phyloP scores from a whole-genome alignment of 2,888 invertebrate genomes.

The Stegana nigrithorax region DNA sequence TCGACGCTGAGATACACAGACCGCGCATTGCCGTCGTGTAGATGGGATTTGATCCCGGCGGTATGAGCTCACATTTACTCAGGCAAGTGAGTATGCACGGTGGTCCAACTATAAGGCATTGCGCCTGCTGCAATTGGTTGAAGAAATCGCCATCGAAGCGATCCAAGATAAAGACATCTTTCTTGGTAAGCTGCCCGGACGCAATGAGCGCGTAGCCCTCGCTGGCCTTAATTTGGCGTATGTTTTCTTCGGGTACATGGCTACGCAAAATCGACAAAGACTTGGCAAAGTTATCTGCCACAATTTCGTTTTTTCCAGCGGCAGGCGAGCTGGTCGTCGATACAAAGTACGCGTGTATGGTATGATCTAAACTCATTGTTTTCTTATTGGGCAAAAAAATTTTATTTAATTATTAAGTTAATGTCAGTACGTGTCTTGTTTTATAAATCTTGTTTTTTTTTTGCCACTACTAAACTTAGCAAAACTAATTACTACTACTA shows the following conservation, averaged over 20 bases:
- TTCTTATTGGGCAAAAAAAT: too few relatives aligned
- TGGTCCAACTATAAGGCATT: slow-evolving; percentile 85
- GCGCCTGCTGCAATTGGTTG: slow-evolving; percentile 73
- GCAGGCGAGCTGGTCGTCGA: slow-evolving; percentile 39
- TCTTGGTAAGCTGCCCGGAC: slow-evolving; percentile 73
- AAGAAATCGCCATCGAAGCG: slow-evolving; percentile 81
- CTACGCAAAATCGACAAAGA: slow-evolving; percentile 50
- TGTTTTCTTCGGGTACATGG: slow-evolving; percentile 59
- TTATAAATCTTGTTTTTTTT: too few relatives aligned
- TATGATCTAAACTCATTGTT: slow-evolving; percentile 60
- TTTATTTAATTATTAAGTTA: too few relatives aligned
- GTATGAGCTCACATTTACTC: slow-evolving; percentile 78
- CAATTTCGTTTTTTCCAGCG: slow-evolving; percentile 35
- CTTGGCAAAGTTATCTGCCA: slow-evolving; percentile 41
- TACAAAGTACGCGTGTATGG: slow-evolving; percentile 64
- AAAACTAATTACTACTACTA: too few relatives aligned
- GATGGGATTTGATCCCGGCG: slow-evolving; percentile 80
- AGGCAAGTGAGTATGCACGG: slow-evolving; percentile 82
- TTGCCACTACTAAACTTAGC: too few relatives aligned
- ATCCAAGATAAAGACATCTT: slow-evolving; percentile 83
- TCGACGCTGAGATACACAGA: slow-evolving; percentile 77
- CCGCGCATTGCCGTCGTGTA: slow-evolving; percentile 85
- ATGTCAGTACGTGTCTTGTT: too few relatives aligned
- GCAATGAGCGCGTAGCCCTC: slow-evolving; percentile 71
- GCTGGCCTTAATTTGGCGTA: slow-evolving; percentile 75